These are phyloP conservation scores for Carapus acus DNA, from an alignment of 2,797 vertebrate species.

Conservation along the genomic window DNA sequence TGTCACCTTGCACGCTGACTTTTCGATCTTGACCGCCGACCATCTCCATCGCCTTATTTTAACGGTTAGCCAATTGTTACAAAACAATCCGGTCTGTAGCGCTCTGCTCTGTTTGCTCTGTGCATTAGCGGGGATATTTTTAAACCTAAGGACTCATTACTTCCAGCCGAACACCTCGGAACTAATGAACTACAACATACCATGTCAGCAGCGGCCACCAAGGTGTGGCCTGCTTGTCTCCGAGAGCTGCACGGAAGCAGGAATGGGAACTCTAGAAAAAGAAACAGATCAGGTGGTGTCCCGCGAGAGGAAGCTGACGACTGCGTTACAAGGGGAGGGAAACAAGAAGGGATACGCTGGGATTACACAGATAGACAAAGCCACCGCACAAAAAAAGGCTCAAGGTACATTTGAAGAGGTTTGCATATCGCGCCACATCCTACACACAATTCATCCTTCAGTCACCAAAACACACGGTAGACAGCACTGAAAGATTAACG, in stretches of 20 bases:
- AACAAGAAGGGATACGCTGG: background rate
- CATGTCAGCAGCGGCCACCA: background rate
- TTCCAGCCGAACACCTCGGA: slow-evolving; percentile 15
- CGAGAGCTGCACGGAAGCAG: background rate
- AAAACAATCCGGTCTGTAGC: too few relatives aligned
- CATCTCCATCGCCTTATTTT: slow-evolving; percentile 10
- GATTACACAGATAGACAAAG: slow-evolving; percentile 18
- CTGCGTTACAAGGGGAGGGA: background rate
- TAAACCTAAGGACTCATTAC: slow-evolving; percentile 5
- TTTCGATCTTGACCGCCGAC: too few relatives aligned
- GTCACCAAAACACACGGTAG: background rate
- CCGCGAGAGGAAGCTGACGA: background rate
- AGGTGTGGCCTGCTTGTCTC: background rate
- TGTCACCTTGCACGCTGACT: background rate
- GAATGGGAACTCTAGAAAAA: background rate
- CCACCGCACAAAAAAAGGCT: slow-evolving; percentile 11
- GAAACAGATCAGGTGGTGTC: background rate
- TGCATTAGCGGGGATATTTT: slow-evolving; percentile 16
- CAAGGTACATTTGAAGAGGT: slow-evolving; percentile 16
- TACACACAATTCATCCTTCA: slow-evolving; percentile 19
- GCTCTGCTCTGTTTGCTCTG: slow-evolving; percentile 4
- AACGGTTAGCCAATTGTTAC: slow-evolving; percentile 17
- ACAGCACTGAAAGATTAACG: slow-evolving; percentile 26
- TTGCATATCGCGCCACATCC: slow-evolving; percentile 5
- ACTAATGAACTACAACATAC: slow-evolving; percentile 10